Evolutionary conservation across 2,113 vertebrate genomes (phyloP), one percentile per base, ranked within the genome.

Genomic region (Emydocephalus ijimae): DNA sequence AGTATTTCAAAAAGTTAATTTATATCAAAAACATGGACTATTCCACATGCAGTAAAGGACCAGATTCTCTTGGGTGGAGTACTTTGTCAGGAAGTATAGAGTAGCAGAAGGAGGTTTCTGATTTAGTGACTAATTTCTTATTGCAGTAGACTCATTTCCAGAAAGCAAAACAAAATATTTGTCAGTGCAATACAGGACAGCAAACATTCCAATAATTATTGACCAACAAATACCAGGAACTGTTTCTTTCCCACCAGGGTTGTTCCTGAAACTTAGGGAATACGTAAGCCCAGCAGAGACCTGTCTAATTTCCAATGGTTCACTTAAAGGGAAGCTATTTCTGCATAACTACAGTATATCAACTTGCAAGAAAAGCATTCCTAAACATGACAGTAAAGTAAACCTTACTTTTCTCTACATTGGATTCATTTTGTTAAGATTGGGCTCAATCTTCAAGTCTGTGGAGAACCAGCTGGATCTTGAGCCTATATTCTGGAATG

Each of bases 151-250:
- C 9, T 48, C 85, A 86, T 86, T 43, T 86, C 50, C 18, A 39
- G 52, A 18, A 14, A n/a, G 10, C 10, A 64, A 69, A 69, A n/a
- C 45, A 90, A 52, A 90, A 74, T 69, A 90, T 34, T 90, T 90
- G 89, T 54, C 26, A 74, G 45, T 34, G 11, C 4, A 26, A 90
- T 69, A 48, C 69, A 69, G 43, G 88, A 59, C 43, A 89, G 57
- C 55, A 15, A 15, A n/a, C 61, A 90, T 69, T 90, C 45, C 45
- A 90, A 69, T 48, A 90, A 90, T 90, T 26, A 90, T 90, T 90
- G 74, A 90, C 59, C 59, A 90, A 50, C 50, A 90, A 69, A 89
- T 64, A 90, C 45, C 45, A 90, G 45, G 34, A 90, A 69, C 26
- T 52, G n/a, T 34, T 48, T 21, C 45, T 3, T 69, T 21, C 45